Conservation (phyloP, 2,113 vertebrate genomes). For the Mesembrinibis cayennensis region DNA sequence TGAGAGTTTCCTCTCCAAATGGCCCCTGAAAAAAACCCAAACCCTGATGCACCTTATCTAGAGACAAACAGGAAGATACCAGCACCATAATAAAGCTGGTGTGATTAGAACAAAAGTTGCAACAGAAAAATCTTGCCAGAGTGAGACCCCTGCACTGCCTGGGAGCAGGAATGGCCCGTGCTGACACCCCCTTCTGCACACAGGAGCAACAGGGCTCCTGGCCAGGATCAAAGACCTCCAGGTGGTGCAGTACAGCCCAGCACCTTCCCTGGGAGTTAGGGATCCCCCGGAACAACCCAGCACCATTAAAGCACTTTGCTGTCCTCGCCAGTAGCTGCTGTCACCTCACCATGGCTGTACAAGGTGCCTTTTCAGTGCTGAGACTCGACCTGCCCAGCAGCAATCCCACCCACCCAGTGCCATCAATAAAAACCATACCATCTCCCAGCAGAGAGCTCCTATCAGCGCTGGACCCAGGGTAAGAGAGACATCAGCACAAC, state of each 20-base stretch:
- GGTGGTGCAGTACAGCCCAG: not conserved
- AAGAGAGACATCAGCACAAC: not conserved
- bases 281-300: not conserved
- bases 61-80: not conserved
- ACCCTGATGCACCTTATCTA: not conserved
- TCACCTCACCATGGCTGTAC: not conserved
- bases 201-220: not conserved
- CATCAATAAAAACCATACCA: not conserved
- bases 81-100: not conserved
- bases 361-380: not conserved
- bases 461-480: not conserved
- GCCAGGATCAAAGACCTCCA: not conserved
- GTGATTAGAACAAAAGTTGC: not conserved
- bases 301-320: not conserved
- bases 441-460: not conserved
- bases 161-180: not conserved
- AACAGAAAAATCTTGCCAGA: not conserved
- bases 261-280: not conserved
- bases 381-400: not conserved
- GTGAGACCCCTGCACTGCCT: accelerated
- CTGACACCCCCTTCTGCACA: not conserved
- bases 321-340: not conserved
- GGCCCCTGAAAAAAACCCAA: not conserved
- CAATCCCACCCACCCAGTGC: not conserved
- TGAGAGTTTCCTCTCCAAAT: not conserved